Percentiles rank a stretch among this genome's conserved stretches.
phyloP scores from a whole-genome alignment of 1,140 invertebrate species.

The Drosophila arawakana region DNA sequence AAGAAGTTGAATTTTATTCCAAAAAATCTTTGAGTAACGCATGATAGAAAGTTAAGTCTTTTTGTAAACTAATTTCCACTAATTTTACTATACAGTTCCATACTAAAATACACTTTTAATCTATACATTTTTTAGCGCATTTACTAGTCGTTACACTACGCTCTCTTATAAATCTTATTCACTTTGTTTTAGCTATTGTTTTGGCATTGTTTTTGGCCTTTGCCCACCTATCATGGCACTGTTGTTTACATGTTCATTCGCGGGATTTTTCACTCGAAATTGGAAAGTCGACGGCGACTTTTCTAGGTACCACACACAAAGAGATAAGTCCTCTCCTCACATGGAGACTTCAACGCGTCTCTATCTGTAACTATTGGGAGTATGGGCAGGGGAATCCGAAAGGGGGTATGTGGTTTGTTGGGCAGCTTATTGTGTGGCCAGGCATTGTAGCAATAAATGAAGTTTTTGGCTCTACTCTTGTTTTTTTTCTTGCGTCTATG shows the following conservation, averaged over 20 bases:
- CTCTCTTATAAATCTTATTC: conserved; percentile 28
- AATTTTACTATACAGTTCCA: too few relatives aligned
- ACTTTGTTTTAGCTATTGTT: conserved; percentile 20
- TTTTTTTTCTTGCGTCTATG: conserved; percentile 22
- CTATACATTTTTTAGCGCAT: conserved; percentile 1
- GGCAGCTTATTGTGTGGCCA: conserved; percentile 63
- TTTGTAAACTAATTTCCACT: too few relatives aligned
- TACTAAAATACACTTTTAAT: too few relatives aligned
- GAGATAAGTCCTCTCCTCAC: conserved; percentile 63
- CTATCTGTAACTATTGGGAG: background rate
- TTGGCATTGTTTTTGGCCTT: conserved; percentile 26
- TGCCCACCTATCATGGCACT: conserved; percentile 63
- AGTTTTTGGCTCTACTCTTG: conserved; percentile 47
- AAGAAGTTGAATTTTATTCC: too few relatives aligned
- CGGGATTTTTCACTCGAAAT: conserved; percentile 81
- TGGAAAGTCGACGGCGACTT: conserved; percentile 73
- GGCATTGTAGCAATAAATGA: conserved; percentile 73
- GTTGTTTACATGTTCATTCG: conserved; percentile 82
- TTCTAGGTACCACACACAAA: conserved; percentile 47
- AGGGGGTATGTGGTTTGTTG: background rate
- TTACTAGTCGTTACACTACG: background rate
- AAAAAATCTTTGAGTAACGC: too few relatives aligned
- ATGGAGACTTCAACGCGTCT: conserved; percentile 26
- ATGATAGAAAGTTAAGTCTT: too few relatives aligned
- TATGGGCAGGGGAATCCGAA: background rate